A percentile compares a stretch with the other conserved stretches of the same genome.
Evolutionary conservation across 1,140 invertebrate genomes (phyloP).

Genomic region (Tachypleus tridentatus): DNA sequence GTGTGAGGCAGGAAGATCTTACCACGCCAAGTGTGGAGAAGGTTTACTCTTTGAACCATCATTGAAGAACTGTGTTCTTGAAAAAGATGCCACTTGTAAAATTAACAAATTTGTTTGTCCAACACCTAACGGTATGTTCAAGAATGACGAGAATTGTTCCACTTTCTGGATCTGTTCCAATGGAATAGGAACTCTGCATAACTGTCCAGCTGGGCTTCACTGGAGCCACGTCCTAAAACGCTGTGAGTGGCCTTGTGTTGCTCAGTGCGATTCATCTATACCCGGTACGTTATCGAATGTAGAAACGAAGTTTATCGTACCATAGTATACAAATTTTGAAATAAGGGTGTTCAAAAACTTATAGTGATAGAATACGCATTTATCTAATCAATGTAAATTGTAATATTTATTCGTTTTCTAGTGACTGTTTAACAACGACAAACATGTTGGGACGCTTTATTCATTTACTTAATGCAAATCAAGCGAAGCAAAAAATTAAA

Average conservation of each 20-base stretch:
- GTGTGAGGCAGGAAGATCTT: constrained; percentile 3
- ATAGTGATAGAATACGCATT: no score
- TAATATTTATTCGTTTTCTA: no score
- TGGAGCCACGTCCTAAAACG: constrained; percentile 39
- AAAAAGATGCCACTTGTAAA: constrained; percentile 8
- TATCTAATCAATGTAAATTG: no score
- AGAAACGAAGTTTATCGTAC: no score
- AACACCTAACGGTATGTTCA: constrained; percentile 1
- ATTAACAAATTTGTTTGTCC: background rate
- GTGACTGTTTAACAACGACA: no score
- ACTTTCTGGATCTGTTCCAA: constrained; percentile 3
- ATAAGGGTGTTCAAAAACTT: no score
- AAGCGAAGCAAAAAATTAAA: no score
- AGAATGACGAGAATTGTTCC: constrained; percentile 17
- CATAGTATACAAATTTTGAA: no score
- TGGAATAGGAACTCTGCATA: background rate
- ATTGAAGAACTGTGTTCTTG: constrained; percentile 11
- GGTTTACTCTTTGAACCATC: constrained; percentile 10
- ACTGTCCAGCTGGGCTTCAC: constrained; percentile 39
- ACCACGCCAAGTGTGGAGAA: background rate
- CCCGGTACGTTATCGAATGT: no score
- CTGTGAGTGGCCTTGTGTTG: constrained; percentile 37
- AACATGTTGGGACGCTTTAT: no score
- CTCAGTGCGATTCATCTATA: no score
- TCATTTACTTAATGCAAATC: no score